Conservation (phyloP, 2,797 vertebrate genomes). For the Florisuga fusca region DNA sequence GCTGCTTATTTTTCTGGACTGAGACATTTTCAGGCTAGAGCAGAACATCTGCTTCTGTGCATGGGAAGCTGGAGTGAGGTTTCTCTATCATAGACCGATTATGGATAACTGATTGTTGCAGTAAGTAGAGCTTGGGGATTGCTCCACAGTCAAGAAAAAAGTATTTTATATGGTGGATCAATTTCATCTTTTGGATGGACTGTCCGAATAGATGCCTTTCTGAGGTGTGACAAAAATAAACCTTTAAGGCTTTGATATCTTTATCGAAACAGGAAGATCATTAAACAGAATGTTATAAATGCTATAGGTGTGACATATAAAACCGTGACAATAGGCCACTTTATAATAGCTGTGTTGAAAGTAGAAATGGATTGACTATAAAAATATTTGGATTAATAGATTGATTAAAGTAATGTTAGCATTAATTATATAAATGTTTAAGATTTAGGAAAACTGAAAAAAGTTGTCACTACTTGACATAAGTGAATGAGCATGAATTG, state of each 20-base stretch:
- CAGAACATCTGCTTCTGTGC: neutral
- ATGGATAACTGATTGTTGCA: neutral
- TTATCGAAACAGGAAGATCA: neutral
- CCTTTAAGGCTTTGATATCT: neutral
- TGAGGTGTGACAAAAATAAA: neutral
- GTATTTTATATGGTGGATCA: neutral
- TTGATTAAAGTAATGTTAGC: no score
- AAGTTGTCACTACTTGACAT: no score
- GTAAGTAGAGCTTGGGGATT: neutral
- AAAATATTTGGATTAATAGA: no score
- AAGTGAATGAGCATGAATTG: no score
- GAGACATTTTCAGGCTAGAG: neutral
- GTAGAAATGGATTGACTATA: no score
- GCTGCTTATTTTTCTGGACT: neutral
- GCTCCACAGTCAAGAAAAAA: neutral
- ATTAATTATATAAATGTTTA: no score
- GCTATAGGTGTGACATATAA: neutral
- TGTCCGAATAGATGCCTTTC: neutral
- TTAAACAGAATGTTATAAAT: neutral
- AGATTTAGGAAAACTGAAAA: no score
- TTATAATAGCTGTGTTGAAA: neutral
- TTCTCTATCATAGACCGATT: slow-evolving; percentile 27
- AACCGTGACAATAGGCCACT: neutral
- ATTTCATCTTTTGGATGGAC: neutral
- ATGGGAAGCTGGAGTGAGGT: fast-evolving